phyloP scores from a whole-genome alignment of 2,888 invertebrate species.

The Pristionchus entomophagus region DNA sequence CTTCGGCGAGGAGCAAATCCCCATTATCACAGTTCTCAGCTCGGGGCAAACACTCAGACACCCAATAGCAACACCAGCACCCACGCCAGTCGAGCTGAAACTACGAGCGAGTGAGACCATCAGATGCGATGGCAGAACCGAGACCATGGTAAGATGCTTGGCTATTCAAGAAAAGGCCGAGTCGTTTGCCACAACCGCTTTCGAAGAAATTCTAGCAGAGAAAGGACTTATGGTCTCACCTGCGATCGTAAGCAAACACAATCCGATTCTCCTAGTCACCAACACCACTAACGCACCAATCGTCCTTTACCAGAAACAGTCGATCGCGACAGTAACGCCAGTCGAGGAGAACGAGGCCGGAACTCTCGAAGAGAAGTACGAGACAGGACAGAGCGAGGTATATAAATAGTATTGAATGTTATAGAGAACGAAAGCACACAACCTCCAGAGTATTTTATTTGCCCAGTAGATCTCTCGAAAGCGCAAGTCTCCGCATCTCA shows the following conservation, averaged over 20 bases:
- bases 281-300: not conserved
- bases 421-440: not conserved
- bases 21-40: not conserved
- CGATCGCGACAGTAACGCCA: not conserved
- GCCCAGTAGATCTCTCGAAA: slow-evolving; percentile 3
- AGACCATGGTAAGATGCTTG: not conserved
- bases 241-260: not conserved
- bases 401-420: not conserved
- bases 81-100: not conserved
- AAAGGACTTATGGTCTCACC: not conserved
- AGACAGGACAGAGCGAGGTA: not conserved
- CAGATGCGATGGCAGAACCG: not conserved
- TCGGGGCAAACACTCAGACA: not conserved
- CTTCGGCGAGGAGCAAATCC: not conserved
- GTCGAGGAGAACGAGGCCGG: not conserved
- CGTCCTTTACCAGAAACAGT: not conserved
- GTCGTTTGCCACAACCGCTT: not conserved
- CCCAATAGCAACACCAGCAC: no score
- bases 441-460: not conserved
- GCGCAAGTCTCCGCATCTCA: not conserved
- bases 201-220: not conserved
- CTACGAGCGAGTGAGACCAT: not conserved
- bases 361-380: not conserved
- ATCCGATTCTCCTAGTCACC: not conserved
- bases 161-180: not conserved